Evolutionary conservation across 1,140 invertebrate species (phyloP).

Genomic region (Dendrolimus kikuchii): DNA sequence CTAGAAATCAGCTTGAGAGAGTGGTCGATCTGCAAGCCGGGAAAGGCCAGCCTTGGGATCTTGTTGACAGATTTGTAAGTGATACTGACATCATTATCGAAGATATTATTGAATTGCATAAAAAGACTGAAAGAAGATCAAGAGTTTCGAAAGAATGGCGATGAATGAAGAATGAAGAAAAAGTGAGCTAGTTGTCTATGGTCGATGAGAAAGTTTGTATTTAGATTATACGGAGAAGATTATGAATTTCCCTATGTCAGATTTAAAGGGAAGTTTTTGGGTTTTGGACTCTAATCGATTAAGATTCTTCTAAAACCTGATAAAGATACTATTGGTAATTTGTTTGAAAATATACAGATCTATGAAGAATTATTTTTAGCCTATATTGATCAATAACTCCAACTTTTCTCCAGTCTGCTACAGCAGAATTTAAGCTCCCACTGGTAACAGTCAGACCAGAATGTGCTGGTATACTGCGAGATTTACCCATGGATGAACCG

Average conservation of each 20-base stretch:
- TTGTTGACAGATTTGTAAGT: slow-evolving; percentile 76
- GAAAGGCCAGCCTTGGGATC: slow-evolving; percentile 71
- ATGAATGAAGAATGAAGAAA: slow-evolving; percentile 24
- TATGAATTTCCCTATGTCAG: no score
- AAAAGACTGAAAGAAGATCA: slow-evolving; percentile 4
- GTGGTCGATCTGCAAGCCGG: slow-evolving; percentile 73
- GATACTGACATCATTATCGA: background rate
- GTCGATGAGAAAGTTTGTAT: no score
- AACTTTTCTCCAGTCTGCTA: slow-evolving; percentile 69
- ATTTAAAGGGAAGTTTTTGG: no score
- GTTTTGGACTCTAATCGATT: no score
- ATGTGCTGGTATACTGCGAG: slow-evolving; percentile 74
- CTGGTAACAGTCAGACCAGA: slow-evolving; percentile 77
- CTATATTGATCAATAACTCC: background rate
- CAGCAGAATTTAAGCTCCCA: slow-evolving; percentile 77
- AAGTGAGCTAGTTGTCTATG: background rate
- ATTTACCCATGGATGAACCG: slow-evolving; percentile 73
- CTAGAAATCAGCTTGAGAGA: slow-evolving; percentile 68
- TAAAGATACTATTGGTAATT: no score
- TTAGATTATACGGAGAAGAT: no score
- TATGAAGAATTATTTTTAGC: no score
- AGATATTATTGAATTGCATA: slow-evolving; percentile 1
- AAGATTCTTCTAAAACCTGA: no score
- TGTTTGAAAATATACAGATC: no score
- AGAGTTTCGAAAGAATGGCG: slow-evolving; percentile 16